Evolutionary conservation across 2,113 vertebrate genomes (phyloP), one percentile per base, ranked within the genome.

Genomic region (Apeltes quadracus): DNA sequence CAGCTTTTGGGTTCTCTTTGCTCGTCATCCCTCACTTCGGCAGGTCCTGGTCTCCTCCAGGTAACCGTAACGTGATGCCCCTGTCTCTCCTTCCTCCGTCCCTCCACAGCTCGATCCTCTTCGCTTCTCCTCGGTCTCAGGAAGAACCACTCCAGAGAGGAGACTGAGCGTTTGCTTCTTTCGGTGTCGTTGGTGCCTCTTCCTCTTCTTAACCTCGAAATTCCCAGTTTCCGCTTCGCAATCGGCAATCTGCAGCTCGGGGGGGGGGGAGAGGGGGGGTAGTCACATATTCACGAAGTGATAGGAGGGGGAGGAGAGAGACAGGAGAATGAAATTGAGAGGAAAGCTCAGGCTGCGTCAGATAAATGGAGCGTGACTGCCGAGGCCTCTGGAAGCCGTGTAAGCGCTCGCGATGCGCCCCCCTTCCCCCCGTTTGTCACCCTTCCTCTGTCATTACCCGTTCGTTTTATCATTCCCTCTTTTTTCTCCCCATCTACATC

Each of bases 331-430:
- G 23, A 43, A 67, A 53, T 1, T 34, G 53, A 56, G 53, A 72
- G 44, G 39, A 69, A 58, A 59, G 7, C 20, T 23, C 27, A 7
- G 57, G 43, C 46, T 29, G 0, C 57, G 64, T 79, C 51, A 15
- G 79, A 68, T 62, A 79, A 76, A 85, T 70, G 61, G 56, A 58
- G 64, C 23, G 22, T 55, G 56, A 51, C 79, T 53, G 63, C 68
- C 14, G 10, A 32, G 38, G 48, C 34, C 51, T 61, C 27, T 44
- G 61, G 67, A 2, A 15, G 10, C 34, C 41, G 2, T 68, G 23
- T 55, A 54, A 55, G 41, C 1, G 8, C 16, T 55, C 57, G 46
- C 25, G 74, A 78, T 71, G 48, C 2, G 32, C 51, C 32, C 48
- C 50, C 43, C 1, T 29, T 29, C 38, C 48, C 50, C 36, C 1